Percentiles rank a stretch among this genome's conserved stretches.
Evolutionary conservation across 2,888 invertebrate genomes (phyloP).

Genomic region (Sycophila texana): DNA sequence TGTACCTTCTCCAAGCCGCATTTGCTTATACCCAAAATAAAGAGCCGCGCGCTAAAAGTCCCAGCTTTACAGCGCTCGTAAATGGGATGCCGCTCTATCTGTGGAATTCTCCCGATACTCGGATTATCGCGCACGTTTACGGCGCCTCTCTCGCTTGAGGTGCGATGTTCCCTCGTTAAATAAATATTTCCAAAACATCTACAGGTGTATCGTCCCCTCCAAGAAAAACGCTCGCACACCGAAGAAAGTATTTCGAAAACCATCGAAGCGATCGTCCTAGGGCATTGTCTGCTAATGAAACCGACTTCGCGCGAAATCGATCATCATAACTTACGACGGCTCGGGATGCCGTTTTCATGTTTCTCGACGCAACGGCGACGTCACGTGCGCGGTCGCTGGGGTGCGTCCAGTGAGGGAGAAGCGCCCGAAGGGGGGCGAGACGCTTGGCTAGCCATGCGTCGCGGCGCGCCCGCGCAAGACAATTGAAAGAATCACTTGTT

Average conservation of each 20-base stretch:
- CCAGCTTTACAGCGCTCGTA: constrained; percentile 22
- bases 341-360: background rate
- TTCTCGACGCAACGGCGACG: background rate
- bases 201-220: background rate
- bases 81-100: constrained; percentile 31
- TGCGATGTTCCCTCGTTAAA: background rate
- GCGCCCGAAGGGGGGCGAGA: constrained; percentile 65
- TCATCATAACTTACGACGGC: no score
- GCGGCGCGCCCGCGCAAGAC: constrained; percentile 68
- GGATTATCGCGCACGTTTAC: constrained; percentile 43
- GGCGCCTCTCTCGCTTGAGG: background rate
- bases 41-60: constrained; percentile 33
- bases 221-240: background rate
- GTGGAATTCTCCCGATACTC: constrained; percentile 19
- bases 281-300: background rate
- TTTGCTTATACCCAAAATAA: background rate
- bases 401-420: constrained; percentile 48
- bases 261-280: background rate
- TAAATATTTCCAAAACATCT: no score
- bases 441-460: constrained; percentile 73
- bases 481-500: constrained; percentile 74
- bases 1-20: background rate
- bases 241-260: background rate
- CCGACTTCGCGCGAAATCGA: no score
- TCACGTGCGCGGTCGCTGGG: background rate